These are phyloP conservation scores for Orchestia grillus DNA, from an alignment of 1,140 invertebrate genomes.

Conservation along the genomic window DNA sequence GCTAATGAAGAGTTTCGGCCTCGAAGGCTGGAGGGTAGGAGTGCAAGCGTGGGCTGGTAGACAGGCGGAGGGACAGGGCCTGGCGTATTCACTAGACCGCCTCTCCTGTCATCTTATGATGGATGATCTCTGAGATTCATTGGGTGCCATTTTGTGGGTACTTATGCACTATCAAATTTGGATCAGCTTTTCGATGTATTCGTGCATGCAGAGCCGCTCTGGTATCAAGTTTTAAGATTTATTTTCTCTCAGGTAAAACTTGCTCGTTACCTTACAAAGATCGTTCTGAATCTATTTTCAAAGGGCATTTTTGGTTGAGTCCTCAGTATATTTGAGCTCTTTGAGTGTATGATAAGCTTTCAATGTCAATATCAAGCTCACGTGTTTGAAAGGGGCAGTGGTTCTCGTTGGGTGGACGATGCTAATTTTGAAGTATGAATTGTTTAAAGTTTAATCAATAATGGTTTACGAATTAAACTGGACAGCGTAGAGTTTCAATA, in stretches of 20 bases:
- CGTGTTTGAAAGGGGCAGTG: too few species aligned
- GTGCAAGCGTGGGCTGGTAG: background rate
- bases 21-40: constrained; percentile 21
- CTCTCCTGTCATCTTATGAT: constrained; percentile 23
- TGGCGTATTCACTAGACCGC: constrained; percentile 31
- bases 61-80: background rate
- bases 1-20: constrained; percentile 46
- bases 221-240: background rate
- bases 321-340: background rate
- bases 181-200: background rate
- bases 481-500: too few species aligned
- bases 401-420: too few species aligned
- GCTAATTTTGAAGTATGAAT: too few species aligned
- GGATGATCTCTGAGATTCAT: background rate
- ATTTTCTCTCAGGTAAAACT: too few species aligned
- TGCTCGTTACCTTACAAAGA: background rate
- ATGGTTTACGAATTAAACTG: too few species aligned
- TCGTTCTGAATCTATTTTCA: background rate
- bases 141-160: constrained; percentile 44
- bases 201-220: background rate
- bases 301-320: background rate
- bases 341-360: too few species aligned
- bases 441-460: too few species aligned
- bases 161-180: background rate
- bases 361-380: too few species aligned